A percentile compares a stretch with the other conserved stretches of the same genome.
These are phyloP conservation scores for Pristionchus maxplancki DNA, from an alignment of 2,888 invertebrate genomes.

Conservation along the genomic window DNA sequence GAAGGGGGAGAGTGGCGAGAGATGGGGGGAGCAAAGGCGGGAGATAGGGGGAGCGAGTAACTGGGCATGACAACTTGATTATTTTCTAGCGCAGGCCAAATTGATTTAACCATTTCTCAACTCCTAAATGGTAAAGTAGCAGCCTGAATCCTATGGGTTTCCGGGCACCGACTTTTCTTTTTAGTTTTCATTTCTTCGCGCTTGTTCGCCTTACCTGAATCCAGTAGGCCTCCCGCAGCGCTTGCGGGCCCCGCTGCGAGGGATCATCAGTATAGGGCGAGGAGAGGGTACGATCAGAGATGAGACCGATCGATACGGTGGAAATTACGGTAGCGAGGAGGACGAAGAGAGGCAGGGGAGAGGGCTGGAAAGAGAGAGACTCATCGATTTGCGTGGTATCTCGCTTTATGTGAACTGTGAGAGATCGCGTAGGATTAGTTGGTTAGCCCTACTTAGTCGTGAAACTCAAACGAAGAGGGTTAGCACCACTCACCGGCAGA, in stretches of 20 bases:
- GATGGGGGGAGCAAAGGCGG: too few species aligned
- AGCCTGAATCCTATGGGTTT: too few species aligned
- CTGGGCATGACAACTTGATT: too few species aligned
- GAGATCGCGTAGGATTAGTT: neutral
- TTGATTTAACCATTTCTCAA: too few species aligned
- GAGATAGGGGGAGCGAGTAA: too few species aligned
- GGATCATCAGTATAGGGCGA: neutral
- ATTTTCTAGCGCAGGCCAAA: too few species aligned
- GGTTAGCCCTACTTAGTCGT: too few species aligned
- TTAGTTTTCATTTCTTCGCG: too few species aligned
- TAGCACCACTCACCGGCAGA: neutral
- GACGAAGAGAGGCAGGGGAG: neutral
- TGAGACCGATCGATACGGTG: neutral
- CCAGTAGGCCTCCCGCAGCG: neutral
- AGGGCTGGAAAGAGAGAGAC: neutral
- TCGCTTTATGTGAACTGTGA: neutral
- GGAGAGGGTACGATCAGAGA: conserved; percentile 5
- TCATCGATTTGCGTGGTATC: neutral
- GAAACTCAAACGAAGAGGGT: neutral
- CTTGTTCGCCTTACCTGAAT: neutral
- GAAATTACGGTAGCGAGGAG: neutral
- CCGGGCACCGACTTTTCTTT: too few species aligned
- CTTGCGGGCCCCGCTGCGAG: neutral
- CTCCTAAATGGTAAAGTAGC: too few species aligned
- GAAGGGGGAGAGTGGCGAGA: too few species aligned